Evolutionary conservation across 2,113 vertebrate species (phyloP).

Genomic region (Sinocyclocheilus anophthalmus): DNA sequence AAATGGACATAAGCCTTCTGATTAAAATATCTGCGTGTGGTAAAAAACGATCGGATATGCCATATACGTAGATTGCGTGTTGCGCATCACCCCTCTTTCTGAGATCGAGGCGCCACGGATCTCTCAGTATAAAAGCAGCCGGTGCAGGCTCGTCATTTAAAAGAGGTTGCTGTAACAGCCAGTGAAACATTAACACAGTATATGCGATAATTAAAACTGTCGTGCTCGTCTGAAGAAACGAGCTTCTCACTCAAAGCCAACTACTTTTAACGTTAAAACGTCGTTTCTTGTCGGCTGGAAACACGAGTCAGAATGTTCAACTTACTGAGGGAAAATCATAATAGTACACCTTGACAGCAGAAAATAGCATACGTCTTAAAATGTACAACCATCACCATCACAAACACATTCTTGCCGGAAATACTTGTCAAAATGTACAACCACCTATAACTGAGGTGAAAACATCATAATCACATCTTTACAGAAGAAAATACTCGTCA

Average conservation of each 20-base stretch:
- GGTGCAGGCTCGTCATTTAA: not conserved
- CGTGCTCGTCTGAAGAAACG: not conserved
- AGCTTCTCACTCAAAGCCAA: not conserved
- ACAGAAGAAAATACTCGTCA: too few species aligned
- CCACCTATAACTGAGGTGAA: too few species aligned
- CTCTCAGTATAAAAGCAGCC: not conserved
- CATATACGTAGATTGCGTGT: not conserved
- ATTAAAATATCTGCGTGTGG: too few species aligned
- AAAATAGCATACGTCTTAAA: not conserved
- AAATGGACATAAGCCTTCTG: fast-evolving
- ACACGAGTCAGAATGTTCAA: not conserved
- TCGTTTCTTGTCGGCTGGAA: not conserved
- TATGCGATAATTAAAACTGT: not conserved
- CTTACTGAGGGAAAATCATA: not conserved
- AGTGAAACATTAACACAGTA: not conserved
- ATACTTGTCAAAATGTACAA: too few species aligned
- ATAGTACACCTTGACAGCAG: not conserved
- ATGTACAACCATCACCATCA: not conserved
- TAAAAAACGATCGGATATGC: not conserved
- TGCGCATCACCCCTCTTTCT: not conserved
- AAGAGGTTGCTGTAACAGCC: not conserved
- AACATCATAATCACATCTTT: too few species aligned
- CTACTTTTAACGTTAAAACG: not conserved
- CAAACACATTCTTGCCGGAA: too few species aligned
- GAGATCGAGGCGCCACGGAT: not conserved